A percentile compares a stretch with the other conserved stretches of the same genome.
These are phyloP conservation scores for Archaeoteleia sp. DNA, from an alignment of 2,888 invertebrate species.

Conservation along the genomic window DNA sequence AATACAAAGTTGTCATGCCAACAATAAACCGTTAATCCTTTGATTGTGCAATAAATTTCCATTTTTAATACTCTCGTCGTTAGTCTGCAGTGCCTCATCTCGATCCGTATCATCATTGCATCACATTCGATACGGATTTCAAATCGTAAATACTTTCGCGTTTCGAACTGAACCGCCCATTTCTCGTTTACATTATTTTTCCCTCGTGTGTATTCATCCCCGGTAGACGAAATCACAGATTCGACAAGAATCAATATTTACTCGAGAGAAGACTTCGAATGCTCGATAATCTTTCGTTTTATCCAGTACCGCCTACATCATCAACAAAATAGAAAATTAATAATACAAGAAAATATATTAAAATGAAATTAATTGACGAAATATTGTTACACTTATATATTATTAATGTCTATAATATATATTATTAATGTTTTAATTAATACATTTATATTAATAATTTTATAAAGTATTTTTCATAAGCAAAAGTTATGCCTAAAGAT, in stretches of 20 bases:
- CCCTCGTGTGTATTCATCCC: conserved; percentile 13
- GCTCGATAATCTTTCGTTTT: conserved; percentile 11
- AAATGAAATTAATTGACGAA: too few relatives aligned
- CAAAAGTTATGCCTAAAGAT: too few relatives aligned
- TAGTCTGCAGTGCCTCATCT: conserved; percentile 14
- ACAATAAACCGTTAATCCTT: conserved; percentile 65
- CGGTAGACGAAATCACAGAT: conserved; percentile 20
- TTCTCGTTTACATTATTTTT: conserved; percentile 22
- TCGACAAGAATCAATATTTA: conserved; percentile 53
- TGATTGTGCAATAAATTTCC: conserved; percentile 61
- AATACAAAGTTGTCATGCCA: conserved; percentile 52
- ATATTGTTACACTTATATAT: too few relatives aligned
- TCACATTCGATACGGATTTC: conserved; percentile 41
- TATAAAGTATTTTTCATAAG: too few relatives aligned
- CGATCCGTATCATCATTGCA: conserved; percentile 25
- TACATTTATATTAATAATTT: too few relatives aligned
- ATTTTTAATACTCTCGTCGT: conserved; percentile 15
- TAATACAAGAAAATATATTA: too few relatives aligned
- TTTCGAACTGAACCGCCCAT: conserved; percentile 16
- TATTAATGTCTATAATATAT: too few relatives aligned
- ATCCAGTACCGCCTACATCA: too few relatives aligned
- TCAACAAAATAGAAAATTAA: too few relatives aligned
- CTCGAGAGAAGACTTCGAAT: conserved; percentile 41
- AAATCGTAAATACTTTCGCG: conserved; percentile 6
- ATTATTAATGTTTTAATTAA: too few relatives aligned